Evolutionary conservation across 2,113 vertebrate species (phyloP), one percentile per base, ranked within the genome.

Genomic region (Ranitomeya variabilis): DNA sequence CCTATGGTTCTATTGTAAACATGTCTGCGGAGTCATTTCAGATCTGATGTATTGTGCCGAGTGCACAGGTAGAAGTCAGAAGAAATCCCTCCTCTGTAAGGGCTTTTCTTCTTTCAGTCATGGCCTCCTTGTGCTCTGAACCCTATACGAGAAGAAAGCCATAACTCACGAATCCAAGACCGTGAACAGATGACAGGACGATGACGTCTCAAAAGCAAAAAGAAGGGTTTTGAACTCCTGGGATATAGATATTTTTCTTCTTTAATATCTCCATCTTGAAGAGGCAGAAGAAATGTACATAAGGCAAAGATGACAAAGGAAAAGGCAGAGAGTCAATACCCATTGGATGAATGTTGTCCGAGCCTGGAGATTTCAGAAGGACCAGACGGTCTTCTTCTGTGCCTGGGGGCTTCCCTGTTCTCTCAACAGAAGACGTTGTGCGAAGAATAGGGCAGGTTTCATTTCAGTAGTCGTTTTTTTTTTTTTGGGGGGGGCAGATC

Each of bases 11-110:
- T 15, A 59, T 7, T 80, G 59, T 37, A 81, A 81, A 62, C n/a
- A 52, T 60, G 79, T 60, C 79, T 62, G 57, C 37, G 14, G 21
- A 81, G 57, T 81, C 21, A 19, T 81, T 62, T 64, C 80, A 62
- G 10, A 21, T 62, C 23, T 62, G 80, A 81, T 62, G 4, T 18
- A 45, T 62, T 37, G 37, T 62, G 26, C 80, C 6, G 31, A 37
- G 80, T 21, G 18, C 59, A 18, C 79, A 45, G 57, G 37, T 37
- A 37, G 10, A 37, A 81, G 80, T 81, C 80, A 37, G 18, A 21
- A 45, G n/a, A 81, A 45, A 37, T 45, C 15, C n/a, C 55, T 15
- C 19, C 23, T 18, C 57, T 37, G 59, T 37, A 54, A 19, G n/a
- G 9, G 1, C 14, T 26, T 16, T 31, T 45, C 15, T 9, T 51